phyloP scores from a whole-genome alignment of 2,888 invertebrate species.

The Augochlorella aurata region DNA sequence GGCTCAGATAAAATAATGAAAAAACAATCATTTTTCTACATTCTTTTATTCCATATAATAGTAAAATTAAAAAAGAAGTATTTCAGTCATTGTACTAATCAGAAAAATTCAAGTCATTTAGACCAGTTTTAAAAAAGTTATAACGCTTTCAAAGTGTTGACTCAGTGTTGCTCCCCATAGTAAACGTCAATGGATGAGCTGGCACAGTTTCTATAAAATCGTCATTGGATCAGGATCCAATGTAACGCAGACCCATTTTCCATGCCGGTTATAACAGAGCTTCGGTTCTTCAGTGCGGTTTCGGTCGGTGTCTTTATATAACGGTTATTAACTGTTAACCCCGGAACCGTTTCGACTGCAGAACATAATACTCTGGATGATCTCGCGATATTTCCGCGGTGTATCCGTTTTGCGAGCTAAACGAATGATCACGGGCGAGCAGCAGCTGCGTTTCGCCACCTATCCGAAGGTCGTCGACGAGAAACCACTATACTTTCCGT shows the following conservation, averaged over 20 bases:
- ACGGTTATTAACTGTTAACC: neutral
- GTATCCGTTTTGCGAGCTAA: constrained; percentile 36
- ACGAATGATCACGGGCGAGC: constrained; percentile 52
- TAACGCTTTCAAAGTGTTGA: no score
- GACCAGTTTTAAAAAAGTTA: no score
- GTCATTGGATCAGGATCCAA: neutral
- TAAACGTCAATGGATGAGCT: no score
- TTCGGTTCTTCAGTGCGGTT: neutral
- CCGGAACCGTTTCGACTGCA: neutral
- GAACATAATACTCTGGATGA: constrained; percentile 14
- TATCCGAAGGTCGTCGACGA: constrained; percentile 60
- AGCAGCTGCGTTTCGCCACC: constrained; percentile 49
- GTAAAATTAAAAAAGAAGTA: no score
- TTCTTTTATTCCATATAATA: no score
- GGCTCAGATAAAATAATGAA: no score
- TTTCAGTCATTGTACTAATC: no score
- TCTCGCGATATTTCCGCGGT: constrained; percentile 32
- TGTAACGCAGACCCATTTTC: neutral
- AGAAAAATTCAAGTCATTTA: no score
- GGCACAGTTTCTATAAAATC: neutral
- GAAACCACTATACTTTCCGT: constrained; percentile 66
- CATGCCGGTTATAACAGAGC: neutral
- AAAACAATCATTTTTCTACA: no score
- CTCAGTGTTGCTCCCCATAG: no score
- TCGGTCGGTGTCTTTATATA: neutral